phyloP scores from a whole-genome alignment of 2,113 vertebrate genomes.

The Heloderma charlesbogerti region DNA sequence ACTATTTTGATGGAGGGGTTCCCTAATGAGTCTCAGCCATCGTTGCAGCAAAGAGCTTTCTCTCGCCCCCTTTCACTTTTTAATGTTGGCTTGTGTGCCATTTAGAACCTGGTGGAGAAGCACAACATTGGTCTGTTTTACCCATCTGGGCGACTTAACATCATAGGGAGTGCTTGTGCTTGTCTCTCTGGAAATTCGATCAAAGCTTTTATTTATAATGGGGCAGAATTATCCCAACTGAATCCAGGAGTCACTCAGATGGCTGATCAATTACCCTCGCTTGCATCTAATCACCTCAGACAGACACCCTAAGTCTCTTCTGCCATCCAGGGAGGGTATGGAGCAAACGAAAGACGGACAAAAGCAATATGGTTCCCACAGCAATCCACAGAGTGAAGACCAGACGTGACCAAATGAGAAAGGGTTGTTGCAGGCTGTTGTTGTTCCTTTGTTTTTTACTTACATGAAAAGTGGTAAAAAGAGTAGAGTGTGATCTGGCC shows the following conservation, averaged over 20 bases:
- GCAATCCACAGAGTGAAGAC: not conserved
- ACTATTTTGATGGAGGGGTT: not conserved
- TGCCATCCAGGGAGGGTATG: constrained; percentile 50
- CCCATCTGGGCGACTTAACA: constrained; percentile 66
- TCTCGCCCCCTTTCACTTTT: not conserved
- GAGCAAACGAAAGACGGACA: constrained; percentile 40
- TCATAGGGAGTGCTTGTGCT: constrained; percentile 54
- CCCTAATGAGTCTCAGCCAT: constrained; percentile 33
- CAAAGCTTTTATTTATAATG: constrained; percentile 48
- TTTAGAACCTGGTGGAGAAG: constrained; percentile 21
- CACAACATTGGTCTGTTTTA: constrained; percentile 60
- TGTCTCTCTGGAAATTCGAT: constrained; percentile 61
- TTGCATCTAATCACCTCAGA: constrained; percentile 60
- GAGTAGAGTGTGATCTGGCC: not conserved
- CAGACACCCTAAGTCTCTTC: constrained; percentile 41
- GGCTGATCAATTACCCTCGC: constrained; percentile 51
- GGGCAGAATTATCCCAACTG: constrained; percentile 54
- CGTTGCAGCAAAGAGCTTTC: not conserved
- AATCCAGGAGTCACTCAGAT: constrained; percentile 41
- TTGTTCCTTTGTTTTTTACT: not conserved
- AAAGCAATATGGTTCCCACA: constrained; percentile 20
- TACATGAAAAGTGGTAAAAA: not conserved
- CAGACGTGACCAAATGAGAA: not conserved
- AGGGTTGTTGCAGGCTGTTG: not conserved
- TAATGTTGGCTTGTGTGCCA: not conserved